Conservation (phyloP, 2,113 vertebrate genomes). For the Callospermophilus lateralis region DNA sequence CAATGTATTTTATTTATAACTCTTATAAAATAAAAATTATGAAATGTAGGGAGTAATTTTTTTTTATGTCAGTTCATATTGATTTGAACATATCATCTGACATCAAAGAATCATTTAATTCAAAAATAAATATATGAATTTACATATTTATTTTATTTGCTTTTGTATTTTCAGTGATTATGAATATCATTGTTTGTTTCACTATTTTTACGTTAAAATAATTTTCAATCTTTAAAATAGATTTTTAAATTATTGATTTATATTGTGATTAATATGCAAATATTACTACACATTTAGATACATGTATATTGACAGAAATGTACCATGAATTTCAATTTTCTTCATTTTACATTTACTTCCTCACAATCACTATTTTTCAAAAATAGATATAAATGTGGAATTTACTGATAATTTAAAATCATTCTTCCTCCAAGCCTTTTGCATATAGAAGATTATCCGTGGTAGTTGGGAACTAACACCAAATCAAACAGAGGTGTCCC, state of each 20-base stretch:
- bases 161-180: not conserved
- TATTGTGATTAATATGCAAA: not conserved
- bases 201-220: not conserved
- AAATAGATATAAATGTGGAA: not conserved
- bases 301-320: not conserved
- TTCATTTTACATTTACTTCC: not conserved
- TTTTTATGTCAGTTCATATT: not conserved
- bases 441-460: not conserved
- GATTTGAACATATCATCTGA: not conserved
- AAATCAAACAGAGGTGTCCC: not conserved
- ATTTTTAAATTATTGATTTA: not conserved
- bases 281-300: not conserved
- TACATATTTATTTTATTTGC: not conserved
- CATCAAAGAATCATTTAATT: not conserved
- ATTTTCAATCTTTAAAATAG: not conserved
- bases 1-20: not conserved
- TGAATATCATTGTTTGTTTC: not conserved
- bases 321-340: not conserved
- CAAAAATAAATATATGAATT: not conserved
- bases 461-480: not conserved
- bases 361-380: not conserved
- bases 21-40: not conserved
- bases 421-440: not conserved
- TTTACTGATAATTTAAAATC: not conserved
- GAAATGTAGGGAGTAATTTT: not conserved